Conservation (phyloP, 2,797 vertebrate species). For the Bryconaethiops microstoma region DNA sequence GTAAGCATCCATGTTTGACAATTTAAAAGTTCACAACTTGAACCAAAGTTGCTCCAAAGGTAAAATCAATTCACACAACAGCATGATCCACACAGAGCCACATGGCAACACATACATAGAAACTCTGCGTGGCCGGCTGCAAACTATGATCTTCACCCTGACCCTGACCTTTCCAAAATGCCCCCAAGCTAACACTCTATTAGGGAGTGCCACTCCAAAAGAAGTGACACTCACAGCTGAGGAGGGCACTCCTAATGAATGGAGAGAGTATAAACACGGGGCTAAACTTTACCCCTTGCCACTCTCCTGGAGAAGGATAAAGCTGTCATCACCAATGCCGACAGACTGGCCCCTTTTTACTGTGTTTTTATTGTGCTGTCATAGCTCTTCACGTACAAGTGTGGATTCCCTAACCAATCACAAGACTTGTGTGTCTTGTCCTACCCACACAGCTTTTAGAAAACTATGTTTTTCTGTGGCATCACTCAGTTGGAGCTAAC, state of each 20-base stretch:
- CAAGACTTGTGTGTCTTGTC: too few relatives aligned
- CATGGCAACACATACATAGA: constrained; percentile 13
- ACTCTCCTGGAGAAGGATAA: too few relatives aligned
- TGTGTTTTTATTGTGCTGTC: too few relatives aligned
- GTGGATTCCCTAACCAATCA: too few relatives aligned
- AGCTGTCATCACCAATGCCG: too few relatives aligned
- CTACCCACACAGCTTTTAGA: too few relatives aligned
- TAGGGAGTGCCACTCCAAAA: background rate
- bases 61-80: constrained; percentile 41
- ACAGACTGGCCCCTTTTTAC: too few relatives aligned
- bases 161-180: constrained; percentile 51
- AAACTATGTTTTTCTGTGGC: too few relatives aligned
- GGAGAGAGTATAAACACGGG: background rate
- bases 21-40: background rate
- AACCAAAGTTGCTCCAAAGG: constrained; percentile 39
- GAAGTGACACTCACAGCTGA: background rate
- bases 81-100: constrained; percentile 38
- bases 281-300: too few relatives aligned
- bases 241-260: background rate
- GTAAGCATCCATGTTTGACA: background rate
- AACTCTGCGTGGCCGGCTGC: constrained; percentile 36
- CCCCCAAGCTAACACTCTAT: constrained; percentile 5
- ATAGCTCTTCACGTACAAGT: too few relatives aligned
- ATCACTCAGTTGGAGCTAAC: too few relatives aligned
- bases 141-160: constrained; percentile 50